Percentiles rank a stretch among this genome's conserved stretches.
These are phyloP conservation scores for Notamacropus eugenii DNA, from an alignment of 2,797 vertebrate genomes.

Conservation along the genomic window DNA sequence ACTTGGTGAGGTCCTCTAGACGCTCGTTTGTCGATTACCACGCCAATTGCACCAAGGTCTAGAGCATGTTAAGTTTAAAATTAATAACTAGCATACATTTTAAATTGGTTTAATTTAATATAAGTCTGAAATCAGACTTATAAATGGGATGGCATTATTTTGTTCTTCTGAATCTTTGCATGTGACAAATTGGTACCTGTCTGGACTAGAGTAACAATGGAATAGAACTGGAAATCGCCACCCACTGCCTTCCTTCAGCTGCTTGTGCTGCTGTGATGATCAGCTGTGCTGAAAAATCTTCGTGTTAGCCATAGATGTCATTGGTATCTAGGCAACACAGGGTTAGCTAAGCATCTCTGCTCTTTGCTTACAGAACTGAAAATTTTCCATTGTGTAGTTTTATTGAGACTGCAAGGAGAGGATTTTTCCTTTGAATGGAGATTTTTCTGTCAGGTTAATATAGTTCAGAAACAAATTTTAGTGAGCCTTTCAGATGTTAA, in stretches of 20 bases:
- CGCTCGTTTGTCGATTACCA: not conserved
- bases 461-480: not conserved
- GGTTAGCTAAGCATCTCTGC: constrained; percentile 75
- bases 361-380: constrained; percentile 83
- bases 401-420: constrained; percentile 63
- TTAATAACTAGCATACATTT: not conserved
- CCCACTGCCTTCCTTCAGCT: constrained; percentile 61
- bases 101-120: constrained; percentile 16
- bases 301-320: constrained; percentile 70
- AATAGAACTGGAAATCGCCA: constrained; percentile 34
- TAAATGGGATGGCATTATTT: constrained; percentile 20
- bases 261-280: constrained; percentile 72
- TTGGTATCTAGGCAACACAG: constrained; percentile 81
- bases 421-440: constrained; percentile 77
- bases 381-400: constrained; percentile 85
- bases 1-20: not conserved
- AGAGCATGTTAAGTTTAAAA: not conserved
- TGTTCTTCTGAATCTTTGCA: not conserved
- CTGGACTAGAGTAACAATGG: constrained; percentile 8
- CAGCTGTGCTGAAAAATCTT: constrained; percentile 47
- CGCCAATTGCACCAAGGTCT: not conserved
- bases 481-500: not conserved
- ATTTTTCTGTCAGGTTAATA: constrained; percentile 63
- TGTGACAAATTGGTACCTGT: constrained; percentile 10
- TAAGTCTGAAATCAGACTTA: constrained; percentile 43